These are phyloP conservation scores for Morus bassanus DNA, from an alignment of 2,797 vertebrate species.

Conservation along the genomic window DNA sequence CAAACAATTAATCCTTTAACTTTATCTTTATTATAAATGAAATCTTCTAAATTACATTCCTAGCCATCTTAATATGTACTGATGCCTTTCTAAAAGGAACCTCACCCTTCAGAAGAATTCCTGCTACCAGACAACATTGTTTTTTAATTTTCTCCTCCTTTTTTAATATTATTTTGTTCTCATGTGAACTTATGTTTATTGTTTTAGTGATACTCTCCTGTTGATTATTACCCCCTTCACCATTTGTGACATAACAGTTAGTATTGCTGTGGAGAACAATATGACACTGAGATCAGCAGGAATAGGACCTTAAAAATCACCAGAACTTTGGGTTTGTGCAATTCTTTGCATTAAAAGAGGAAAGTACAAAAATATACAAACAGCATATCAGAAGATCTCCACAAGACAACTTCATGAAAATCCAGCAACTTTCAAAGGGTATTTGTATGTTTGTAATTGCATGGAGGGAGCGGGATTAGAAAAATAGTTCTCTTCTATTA, in stretches of 20 bases:
- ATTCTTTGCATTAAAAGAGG: background rate
- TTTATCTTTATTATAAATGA: background rate
- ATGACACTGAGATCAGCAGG: background rate
- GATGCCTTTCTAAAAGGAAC: conserved; percentile 43
- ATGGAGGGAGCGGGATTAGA: background rate
- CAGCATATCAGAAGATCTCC: background rate
- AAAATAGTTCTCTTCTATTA: background rate
- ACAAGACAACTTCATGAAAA: background rate
- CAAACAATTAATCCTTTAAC: background rate
- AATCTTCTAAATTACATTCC: background rate
- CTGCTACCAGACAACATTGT: background rate
- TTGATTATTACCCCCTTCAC: background rate
- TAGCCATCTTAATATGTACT: conserved; percentile 31
- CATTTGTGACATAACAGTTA: background rate
- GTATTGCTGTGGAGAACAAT: background rate
- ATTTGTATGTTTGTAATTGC: background rate
- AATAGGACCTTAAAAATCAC: conserved; percentile 10
- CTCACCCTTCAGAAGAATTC: background rate
- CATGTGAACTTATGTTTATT: background rate
- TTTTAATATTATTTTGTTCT: conserved; percentile 9
- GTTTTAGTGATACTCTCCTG: background rate
- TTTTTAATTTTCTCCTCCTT: background rate
- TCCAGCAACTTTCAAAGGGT: background rate
- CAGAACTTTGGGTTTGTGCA: background rate
- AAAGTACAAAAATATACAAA: background rate